phyloP scores from a whole-genome alignment of 2,113 vertebrate genomes.

The Callorhinus ursinus region DNA sequence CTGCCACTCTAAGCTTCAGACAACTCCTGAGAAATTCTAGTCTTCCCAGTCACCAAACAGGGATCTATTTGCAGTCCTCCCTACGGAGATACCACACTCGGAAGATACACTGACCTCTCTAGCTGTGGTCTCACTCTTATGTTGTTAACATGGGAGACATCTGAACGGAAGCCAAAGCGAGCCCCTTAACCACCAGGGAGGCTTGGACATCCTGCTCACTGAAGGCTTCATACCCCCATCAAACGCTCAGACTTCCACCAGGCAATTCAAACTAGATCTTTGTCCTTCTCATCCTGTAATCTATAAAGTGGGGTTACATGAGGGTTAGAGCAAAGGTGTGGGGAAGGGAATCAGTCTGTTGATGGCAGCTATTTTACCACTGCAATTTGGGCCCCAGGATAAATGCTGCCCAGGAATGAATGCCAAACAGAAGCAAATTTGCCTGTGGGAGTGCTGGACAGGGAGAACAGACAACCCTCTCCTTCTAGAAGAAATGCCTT shows the following conservation, averaged over 20 bases:
- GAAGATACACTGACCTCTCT: background rate
- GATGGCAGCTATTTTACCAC: background rate
- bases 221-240: no score
- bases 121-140: no score
- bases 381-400: background rate
- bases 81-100: fast-evolving
- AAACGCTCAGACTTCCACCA: background rate
- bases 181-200: background rate
- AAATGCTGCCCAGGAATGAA: background rate
- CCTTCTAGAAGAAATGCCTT: background rate
- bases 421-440: background rate
- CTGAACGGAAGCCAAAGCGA: background rate
- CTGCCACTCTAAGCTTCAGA: background rate
- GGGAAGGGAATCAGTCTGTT: fast-evolving
- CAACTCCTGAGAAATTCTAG: background rate
- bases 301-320: background rate
- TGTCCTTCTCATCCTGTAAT: background rate
- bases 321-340: background rate
- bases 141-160: background rate
- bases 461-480: background rate
- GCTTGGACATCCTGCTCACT: background rate
- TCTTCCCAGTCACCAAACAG: background rate
- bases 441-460: background rate
- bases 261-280: background rate
- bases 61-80: background rate